Evolutionary conservation across 2,888 invertebrate species (phyloP), one percentile per base, ranked within the genome.

Genomic region (Drosophila affinis): DNA sequence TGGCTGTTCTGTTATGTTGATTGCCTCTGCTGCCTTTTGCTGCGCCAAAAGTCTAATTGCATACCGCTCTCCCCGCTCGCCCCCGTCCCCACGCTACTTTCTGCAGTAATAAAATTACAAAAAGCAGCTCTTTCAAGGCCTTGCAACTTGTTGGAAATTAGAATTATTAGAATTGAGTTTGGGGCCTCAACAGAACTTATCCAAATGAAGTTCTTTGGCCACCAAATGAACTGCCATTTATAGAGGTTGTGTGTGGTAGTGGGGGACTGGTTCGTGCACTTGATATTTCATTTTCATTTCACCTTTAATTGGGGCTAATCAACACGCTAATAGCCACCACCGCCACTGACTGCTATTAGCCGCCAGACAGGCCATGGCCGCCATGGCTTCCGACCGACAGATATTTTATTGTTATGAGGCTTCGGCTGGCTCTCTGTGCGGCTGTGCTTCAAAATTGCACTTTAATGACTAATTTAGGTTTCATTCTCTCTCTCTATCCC

Each of bases 401-500:
- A 87, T 86, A 83, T 75, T 83, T 83, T 86, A 86, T 86, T 87
- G 88, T 83, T 87, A 87, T 85, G 78, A 73, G 76, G 65, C 75
- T 78, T 75, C 68, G 68, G 75, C 70, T 81, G 68, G 75, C 70
- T 81, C 29, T 59, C 49, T 62, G 60, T 65, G 47, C 72, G 77
- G 10, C 39, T n/a, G 39, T 39, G 70, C 81, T 78, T 78, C 79
- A 78, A 84, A 85, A 86, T 86, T 87, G 83, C 80, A 84, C 77
- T 86, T 86, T 82, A 88, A 87, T 84, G 86, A 79, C 88, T 86
- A 88, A 86, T 86, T 86, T 84, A 73, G 87, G 77, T 73, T 79
- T 77, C 53, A n/a, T 34, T 61, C 24, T 4, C 24, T 24, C 24
- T 5, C 24, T 5, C 24, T 24, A 2, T 3, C 24, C 24, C 24